Base-by-base conservation (phyloP, 2,113 vertebrate species). In the Ctenomys sociabilis region DNA sequence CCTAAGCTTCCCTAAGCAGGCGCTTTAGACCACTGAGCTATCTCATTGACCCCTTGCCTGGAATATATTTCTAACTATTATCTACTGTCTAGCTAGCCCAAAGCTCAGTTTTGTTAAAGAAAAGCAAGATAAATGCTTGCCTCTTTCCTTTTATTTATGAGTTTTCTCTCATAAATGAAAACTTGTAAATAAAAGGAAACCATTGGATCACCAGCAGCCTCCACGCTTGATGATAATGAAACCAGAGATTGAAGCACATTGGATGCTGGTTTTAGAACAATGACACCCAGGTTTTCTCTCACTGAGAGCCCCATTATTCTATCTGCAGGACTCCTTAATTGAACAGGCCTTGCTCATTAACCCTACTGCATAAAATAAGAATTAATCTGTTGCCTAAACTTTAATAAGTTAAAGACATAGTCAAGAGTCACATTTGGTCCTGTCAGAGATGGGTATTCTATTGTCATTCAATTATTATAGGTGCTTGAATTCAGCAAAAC, bases 331-430 rank as follows among this genome's bases (percentile, higher is more conserved):
- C 30, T 57, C 43, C 21, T 91, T 59, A 70, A 94, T 59, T 70
- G 57, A 92, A 90, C 77, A 95, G n/a, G 63, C 10, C 81, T 88
- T 52, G 14, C 49, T 73, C 57, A 68, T 22, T 43, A 82, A 94
- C n/a, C 35, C 21, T 22, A 75, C 32, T 59, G 45, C 54, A 73
- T 82, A 64, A 86, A 80, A 61, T 66, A 83, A 80, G 61, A 83
- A 82, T 54, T 37, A 82, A 63, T 54, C 49, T 59, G 35, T 21
- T 80, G n/a, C 35, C 40, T 63, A n/a, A 37, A 78, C 91, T 92
- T 92, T 86, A 77, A 64, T 57, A 90, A 80, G 35, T 70, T 57
- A 30, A 89, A 82, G 57, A 49, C 45, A 52, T 11, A 91, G 35
- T 37, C 35, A 49, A 81, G 86, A 64, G 16, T 66, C 7, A 21